Evolutionary conservation across 2,888 invertebrate genomes (phyloP), one percentile per base, ranked within the genome.

Genomic region (Ophonus ardosiacus): DNA sequence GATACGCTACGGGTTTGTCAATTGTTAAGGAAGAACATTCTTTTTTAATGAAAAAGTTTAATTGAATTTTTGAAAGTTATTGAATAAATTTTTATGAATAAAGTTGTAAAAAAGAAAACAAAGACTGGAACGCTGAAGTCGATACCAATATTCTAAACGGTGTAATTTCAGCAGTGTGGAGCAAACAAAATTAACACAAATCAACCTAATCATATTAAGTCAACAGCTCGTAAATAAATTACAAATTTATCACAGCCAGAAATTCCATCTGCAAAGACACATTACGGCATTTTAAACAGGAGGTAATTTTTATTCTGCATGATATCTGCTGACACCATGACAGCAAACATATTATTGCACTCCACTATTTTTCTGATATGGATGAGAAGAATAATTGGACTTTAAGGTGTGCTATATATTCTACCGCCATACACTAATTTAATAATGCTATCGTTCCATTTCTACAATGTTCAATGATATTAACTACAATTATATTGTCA

Each of bases 41-140:
- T 68, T 68, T 68, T 63, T 68, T 68, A 68, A 68, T 68, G 68
- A 68, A 38, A 68, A 68, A 68, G 68, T 68, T 68, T 68, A 68
- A 68, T 68, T 68, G 68, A 68, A 68, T 40, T 38, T 63, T 68
- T 38, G 38, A 38, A 68, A 68, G 38, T 68, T 68, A 31, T 38
- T 68, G 68, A 68, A 68, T 68, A 68, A 68, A 68, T 38, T 68
- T 68, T 68, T 68, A 68, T 68, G 24, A 68, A 68, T 68, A 68
- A 68, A 68, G 68, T 68, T 68, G 38, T 65, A 68, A 38, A 68
- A 63, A 68, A 68, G 38, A 68, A 38, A 68, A 68, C 31, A 38
- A 24, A 24, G 24, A 63, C 15, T 31, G 68, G 31, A 68, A 38
- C 31, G 38, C 15, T 7, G 68, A 38, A 31, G 38, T 38, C 38